Evolutionary conservation across 2,113 vertebrate genomes (phyloP).

Genomic region (Nettapus auritus): DNA sequence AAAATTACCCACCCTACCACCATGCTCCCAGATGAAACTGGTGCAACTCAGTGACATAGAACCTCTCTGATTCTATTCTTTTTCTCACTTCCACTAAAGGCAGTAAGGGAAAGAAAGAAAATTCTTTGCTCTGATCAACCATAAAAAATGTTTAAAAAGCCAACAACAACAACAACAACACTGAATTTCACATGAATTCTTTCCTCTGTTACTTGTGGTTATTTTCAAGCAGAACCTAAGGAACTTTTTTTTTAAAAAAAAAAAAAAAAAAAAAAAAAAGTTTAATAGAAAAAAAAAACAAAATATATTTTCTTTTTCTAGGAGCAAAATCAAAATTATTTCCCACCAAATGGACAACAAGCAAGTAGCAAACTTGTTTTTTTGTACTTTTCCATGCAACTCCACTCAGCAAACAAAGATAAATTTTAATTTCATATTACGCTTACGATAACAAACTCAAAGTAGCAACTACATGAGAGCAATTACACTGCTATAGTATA

Average conservation of each 20-base stretch:
- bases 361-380: neutral
- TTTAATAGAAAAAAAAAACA: too few species aligned
- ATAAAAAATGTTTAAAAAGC: neutral
- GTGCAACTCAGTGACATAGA: neutral
- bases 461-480: neutral
- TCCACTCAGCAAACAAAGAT: neutral
- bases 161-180: rapidly evolving
- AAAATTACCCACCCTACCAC: neutral
- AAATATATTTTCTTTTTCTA: neutral
- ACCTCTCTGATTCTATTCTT: neutral
- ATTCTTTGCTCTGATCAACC: neutral
- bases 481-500: neutral
- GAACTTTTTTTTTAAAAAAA: neutral
- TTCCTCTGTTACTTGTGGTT: neutral
- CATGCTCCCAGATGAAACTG: neutral
- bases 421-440: neutral
- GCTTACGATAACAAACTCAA: neutral
- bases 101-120: neutral
- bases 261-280: too few species aligned
- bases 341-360: neutral
- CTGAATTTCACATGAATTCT: neutral
- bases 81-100: neutral
- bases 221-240: neutral
- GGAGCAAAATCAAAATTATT: neutral
- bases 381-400: neutral